A percentile compares a stretch with the other conserved stretches of the same genome.
These are phyloP conservation scores for Phymastichus coffea DNA, from an alignment of 1,140 invertebrate species.

Conservation along the genomic window DNA sequence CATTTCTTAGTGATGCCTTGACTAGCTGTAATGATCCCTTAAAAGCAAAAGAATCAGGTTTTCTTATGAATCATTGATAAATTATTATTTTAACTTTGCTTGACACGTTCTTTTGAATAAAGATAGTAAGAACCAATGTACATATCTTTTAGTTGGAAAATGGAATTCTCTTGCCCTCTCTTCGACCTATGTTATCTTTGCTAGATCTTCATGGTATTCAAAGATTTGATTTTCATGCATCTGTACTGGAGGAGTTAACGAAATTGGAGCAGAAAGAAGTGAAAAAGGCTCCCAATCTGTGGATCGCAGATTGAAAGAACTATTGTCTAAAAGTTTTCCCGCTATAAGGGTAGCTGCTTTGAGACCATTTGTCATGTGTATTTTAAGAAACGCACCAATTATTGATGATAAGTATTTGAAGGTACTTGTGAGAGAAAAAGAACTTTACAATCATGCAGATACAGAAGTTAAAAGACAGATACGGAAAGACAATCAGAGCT, in stretches of 20 bases:
- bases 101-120: no score
- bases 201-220: constrained; percentile 91
- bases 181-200: constrained; percentile 90
- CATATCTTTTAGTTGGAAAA: no score
- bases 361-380: constrained; percentile 94
- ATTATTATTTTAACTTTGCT: no score
- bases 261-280: constrained; percentile 71
- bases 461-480: constrained; percentile 97
- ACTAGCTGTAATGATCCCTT: constrained; percentile 95
- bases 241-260: constrained; percentile 93
- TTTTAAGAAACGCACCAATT: constrained; percentile 88
- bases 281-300: constrained; percentile 58
- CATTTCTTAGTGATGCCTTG: constrained; percentile 84
- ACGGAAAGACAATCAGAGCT: constrained; percentile 95
- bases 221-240: constrained; percentile 90
- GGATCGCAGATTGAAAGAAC: constrained; percentile 86
- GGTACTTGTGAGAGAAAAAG: constrained; percentile 84
- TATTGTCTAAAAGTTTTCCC: constrained; percentile 90
- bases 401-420: constrained; percentile 92
- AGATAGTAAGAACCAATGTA: no score
- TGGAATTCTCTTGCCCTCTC: constrained; percentile 89
- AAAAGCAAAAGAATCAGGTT: constrained; percentile 93
- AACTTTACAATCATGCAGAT: constrained; percentile 91
- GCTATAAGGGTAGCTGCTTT: constrained; percentile 88
- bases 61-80: no score